Base-by-base conservation (phyloP, 2,888 invertebrate species). In the Cataglyphis rosenhaueri region DNA sequence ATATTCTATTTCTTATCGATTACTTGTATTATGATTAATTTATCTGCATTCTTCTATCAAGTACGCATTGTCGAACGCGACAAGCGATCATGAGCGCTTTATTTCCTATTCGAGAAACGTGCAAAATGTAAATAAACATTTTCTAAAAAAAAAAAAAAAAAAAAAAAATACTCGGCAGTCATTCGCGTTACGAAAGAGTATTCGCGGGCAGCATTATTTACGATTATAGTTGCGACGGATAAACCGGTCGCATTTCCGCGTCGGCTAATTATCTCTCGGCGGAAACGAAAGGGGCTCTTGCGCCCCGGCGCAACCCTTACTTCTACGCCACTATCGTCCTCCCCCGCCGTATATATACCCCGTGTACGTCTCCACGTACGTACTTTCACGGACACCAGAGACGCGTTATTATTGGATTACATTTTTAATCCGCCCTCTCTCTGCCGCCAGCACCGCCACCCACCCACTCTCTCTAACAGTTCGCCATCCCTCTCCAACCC, bases 351-450 rank as follows among this genome's bases (percentile, higher is more conserved):
- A 84, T 83, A 83, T 83, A 79, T 83, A 85, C 75, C n/a, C 44
- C 48, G 86, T 78, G 71, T 87, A 84, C 82, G 88, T 86, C 90
- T 87, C 87, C 82, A 86, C 88, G 88, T 89, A 91, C 91, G 88
- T 92, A 92, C 90, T 90, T 91, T 89, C 92, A 92, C 92, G 93
- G 93, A 92, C 93, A 92, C 93, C 93, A 93, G 94, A 93, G 94
- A 94, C 94, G 93, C 93, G 93, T 94, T 94, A 94, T 94, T 94
- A 94, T 94, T 94, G 94, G 94, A 94, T 94, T 94, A 94, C 94
- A 94, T 94, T 94, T 94, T 94, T 94, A 94, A 94, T 94, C 94
- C 94, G 92, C 92, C 92, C 94, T 93, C 93, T 90, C 91, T 91
- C 90, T 89, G 84, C 84, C 87, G 78, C 87, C 90, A 74, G 79